phyloP scores from a whole-genome alignment of 1,140 invertebrate genomes.

The Phenacoccus solenopsis region DNA sequence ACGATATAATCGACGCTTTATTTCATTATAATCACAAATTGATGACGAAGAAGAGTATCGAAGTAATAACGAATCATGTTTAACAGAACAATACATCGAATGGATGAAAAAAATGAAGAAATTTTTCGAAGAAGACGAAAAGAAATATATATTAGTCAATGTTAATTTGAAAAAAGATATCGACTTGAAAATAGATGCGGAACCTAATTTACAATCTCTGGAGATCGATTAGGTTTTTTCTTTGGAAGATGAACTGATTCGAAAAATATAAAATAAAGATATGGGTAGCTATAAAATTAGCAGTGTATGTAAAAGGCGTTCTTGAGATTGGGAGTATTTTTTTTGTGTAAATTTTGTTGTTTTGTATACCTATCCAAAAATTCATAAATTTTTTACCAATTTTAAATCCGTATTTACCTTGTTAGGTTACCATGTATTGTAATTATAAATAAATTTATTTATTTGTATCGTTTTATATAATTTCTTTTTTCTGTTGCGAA shows the following conservation, averaged over 20 bases:
- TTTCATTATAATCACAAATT: too few relatives aligned
- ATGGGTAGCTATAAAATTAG: too few relatives aligned
- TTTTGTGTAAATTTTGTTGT: too few relatives aligned
- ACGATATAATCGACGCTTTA: too few relatives aligned
- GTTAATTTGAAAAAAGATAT: background rate
- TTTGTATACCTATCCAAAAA: too few relatives aligned
- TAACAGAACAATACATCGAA: conserved; percentile 24
- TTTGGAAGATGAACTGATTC: background rate
- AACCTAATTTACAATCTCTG: background rate
- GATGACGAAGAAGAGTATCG: too few relatives aligned
- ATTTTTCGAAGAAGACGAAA: conserved; percentile 23
- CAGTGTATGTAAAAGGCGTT: too few relatives aligned
- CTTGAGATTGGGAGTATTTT: too few relatives aligned
- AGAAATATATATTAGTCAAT: background rate
- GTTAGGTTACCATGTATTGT: background rate
- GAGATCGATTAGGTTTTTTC: background rate
- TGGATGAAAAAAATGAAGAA: conserved; percentile 26
- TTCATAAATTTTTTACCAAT: background rate
- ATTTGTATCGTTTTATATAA: too few relatives aligned
- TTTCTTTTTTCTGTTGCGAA: too few relatives aligned
- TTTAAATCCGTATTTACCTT: background rate
- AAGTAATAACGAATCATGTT: too few relatives aligned
- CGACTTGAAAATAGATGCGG: background rate
- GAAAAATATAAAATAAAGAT: too few relatives aligned
- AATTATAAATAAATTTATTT: background rate